Evolutionary conservation across 1,140 invertebrate species (phyloP), one percentile per base, ranked within the genome.

Genomic region (Limonius californicus): DNA sequence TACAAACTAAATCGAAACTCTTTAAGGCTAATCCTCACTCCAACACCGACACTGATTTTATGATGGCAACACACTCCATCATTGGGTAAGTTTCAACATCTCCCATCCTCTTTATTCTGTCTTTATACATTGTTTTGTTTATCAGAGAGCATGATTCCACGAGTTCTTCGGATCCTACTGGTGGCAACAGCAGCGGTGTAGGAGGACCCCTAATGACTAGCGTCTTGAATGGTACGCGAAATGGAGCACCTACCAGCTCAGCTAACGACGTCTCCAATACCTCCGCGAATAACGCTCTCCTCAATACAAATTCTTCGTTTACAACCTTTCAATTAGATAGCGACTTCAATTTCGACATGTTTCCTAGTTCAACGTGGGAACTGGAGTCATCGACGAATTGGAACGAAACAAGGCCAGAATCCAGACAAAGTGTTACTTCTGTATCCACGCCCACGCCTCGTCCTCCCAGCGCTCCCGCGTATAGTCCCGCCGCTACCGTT

Each of bases 21-120:
- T 95, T 95, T 74, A 86, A 85, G 70, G 83, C 82, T 21, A 88
- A 85, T 74, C 82, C 84, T 43, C 82, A 85, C 71, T 81, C 83
- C 62, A 81, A 80, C 63, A 82, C 81, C 63, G 89, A 92, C 64
- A 81, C 83, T 56, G 91, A 95, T 72, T 95, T 94, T 77, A 90
- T 97, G 62, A 94, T 96, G 88, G 90, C 93, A 47, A 92, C 91
- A 45, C 91, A 94, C 78, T 91, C 91, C 53, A 88, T 97, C 81
- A 79, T 90, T 63, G 78, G 80, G 84, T 85, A 81, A 85, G 80
- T 62, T 50, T 3, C 16, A n/a, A n/a, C 8, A 50, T 50, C 66
- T 62, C 68, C 57, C 39, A 54, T 74, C 76, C n/a, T n/a, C n/a
- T n/a, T n/a, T n/a, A n/a, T n/a, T n/a, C n/a, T n/a, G n/a, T n/a